Conservation (phyloP, 2,888 invertebrate genomes). For the Abrostola triplasia region DNA sequence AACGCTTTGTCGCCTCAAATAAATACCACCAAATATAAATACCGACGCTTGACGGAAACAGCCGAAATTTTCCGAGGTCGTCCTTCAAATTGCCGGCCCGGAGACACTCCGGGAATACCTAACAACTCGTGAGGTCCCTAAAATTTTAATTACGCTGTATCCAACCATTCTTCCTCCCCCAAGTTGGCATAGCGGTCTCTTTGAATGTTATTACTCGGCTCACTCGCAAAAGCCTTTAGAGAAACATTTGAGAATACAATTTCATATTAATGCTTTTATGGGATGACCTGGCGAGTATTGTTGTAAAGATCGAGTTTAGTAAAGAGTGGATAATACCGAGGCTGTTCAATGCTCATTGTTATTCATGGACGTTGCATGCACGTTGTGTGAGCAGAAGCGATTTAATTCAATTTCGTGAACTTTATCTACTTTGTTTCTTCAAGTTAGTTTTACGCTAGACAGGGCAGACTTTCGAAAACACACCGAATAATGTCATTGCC, state of each 20-base stretch:
- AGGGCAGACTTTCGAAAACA: background rate
- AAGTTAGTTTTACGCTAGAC: background rate
- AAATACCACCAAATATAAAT: constrained; percentile 52
- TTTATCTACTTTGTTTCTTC: background rate
- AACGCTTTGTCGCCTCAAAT: constrained; percentile 19
- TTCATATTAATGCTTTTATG: constrained; percentile 58
- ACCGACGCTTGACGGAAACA: constrained; percentile 46
- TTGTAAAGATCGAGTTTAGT: constrained; percentile 34
- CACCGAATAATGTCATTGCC: constrained; percentile 7
- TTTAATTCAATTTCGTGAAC: background rate
- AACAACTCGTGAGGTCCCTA: constrained; percentile 63
- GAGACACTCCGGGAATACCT: constrained; percentile 59
- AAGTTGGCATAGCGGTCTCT: constrained; percentile 56
- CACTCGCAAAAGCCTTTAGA: constrained; percentile 52
- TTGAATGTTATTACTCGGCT: constrained; percentile 60
- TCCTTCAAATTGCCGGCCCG: constrained; percentile 52
- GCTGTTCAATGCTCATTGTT: constrained; percentile 5
- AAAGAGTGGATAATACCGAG: constrained; percentile 18
- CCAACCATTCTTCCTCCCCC: constrained; percentile 58
- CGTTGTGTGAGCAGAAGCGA: background rate
- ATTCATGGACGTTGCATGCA: background rate
- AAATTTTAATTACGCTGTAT: constrained; percentile 74
- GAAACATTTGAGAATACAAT: constrained; percentile 54
- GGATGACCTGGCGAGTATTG: constrained; percentile 39
- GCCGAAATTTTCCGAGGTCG: constrained; percentile 57